Evolutionary conservation across 2,888 invertebrate genomes (phyloP), one percentile per base, ranked within the genome.

Genomic region (Platycnemis pennipes): DNA sequence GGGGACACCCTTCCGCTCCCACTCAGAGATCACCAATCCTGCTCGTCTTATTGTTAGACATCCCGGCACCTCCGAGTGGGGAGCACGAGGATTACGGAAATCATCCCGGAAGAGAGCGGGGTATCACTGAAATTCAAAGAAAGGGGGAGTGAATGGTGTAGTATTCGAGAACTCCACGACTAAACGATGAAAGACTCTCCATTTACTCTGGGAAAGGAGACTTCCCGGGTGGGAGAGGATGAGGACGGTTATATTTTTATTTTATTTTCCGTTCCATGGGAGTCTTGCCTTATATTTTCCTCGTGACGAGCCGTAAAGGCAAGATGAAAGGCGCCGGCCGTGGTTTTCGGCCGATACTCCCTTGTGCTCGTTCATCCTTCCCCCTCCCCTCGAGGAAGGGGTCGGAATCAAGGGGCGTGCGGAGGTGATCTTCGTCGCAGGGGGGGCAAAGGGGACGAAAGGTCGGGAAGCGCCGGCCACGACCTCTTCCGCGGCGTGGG

Each of bases 281-380:
- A 77, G 31, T 77, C 77, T 37, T 37, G 16, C 16, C 31, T 77
- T 37, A 7, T 37, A 37, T 77, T 77, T 37, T 63, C 37, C 77
- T 77, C 77, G 77, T 77, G 77, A 37, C 77, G 77, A 77, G 77
- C 31, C 77, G 37, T 37, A 77, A 77, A 77, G 37, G n/a, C 31
- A n/a, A 77, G 77, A 77, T 77, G 77, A 77, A 77, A 77, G 77
- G 77, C 77, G 77, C 77, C 77, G 26, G 77, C 37, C 77, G 77
- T 11, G 37, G 77, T 37, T 37, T 77, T 77, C 37, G 77, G 77
- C 26, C 49, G 49, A 49, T 49, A 49, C 13, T 16, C 49, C 19
- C 49, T 49, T 49, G 49, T 49, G 49, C 49, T 49, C 49, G 19
- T 19, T 49, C 19, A 49, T 49, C 19, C 49, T 49, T 19, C 49